Base-by-base conservation (phyloP, 2,797 vertebrate genomes). In the Antennarius maculatus region DNA sequence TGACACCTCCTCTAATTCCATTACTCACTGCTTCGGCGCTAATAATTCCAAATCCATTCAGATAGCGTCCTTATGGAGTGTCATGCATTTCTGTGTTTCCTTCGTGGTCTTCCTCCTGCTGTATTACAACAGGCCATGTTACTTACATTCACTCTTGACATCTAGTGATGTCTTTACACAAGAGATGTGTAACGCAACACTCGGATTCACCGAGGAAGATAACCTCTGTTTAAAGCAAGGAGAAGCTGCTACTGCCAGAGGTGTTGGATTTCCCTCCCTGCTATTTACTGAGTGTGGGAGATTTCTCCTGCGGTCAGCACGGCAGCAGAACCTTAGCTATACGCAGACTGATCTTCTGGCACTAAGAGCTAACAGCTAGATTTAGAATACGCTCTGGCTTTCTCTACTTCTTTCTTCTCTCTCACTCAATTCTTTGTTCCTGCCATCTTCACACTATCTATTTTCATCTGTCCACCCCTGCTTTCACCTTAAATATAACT, bases 101-200 rank as follows among this genome's bases (percentile, higher is more conserved):
- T 79, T 79, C 82, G 80, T 82, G 77, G 82, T 68, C 65, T 62
- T 58, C 64, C 60, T 67, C 54, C 70, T 29, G 17, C 67, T 66
- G 79, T 85, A 86, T 81, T 89, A 83, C 86, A 56, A 73, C 12
- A 79, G 86, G 84, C 85, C 76, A 66, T 82, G 91, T 91, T 93
- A 90, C 90, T 93, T 91, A 92, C 88, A 90, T 83, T 84, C 77
- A 59, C 27, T 69, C 76, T 83, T 89, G 88, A 89, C 89, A 84
- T 89, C 80, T 71, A 81, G 77, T 90, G 88, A 87, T 87, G 90
- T 93, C 88, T 93, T 87, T 92, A 92, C 93, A 91, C 81, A 84
- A 80, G 71, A 79, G 85, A 84, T 75, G 84, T 81, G 89, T 86
- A 92, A 93, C 82, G 69, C 76, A 86, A 93, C 80, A 76, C 85